Conservation (phyloP, 2,113 vertebrate genomes). For the Triplophysa rosa region DNA sequence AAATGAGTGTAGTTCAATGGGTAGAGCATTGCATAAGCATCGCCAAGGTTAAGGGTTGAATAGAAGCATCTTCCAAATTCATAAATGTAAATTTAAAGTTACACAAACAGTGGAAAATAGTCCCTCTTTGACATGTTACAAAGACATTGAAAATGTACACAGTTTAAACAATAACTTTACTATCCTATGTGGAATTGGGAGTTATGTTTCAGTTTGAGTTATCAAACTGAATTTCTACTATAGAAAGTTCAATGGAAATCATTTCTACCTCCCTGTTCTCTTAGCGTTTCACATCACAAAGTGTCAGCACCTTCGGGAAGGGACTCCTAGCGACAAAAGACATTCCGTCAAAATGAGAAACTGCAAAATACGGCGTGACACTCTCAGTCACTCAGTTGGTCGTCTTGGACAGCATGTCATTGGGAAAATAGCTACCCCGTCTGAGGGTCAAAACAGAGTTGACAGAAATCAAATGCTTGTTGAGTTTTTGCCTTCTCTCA, state of each 20-base stretch:
- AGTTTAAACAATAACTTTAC: constrained; percentile 54
- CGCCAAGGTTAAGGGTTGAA: no score
- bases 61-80: no score
- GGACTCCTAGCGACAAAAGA: constrained; percentile 16
- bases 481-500: constrained; percentile 1
- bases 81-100: no score
- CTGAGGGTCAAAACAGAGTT: constrained; percentile 7
- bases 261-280: not conserved
- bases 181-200: constrained; percentile 54
- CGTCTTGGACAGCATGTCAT: not conserved
- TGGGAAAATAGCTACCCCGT: not conserved
- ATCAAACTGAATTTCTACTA: not conserved
- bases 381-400: constrained; percentile 27
- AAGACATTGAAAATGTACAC: constrained; percentile 55
- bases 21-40: no score
- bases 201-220: not conserved
- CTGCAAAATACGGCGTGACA: constrained; percentile 50
- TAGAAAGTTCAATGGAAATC: not conserved
- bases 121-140: no score
- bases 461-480: constrained; percentile 1
- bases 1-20: no score
- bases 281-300: constrained; percentile 2
- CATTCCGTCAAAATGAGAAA: constrained; percentile 37
- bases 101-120: no score
- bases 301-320: constrained; percentile 6